A percentile compares a stretch with the other conserved stretches of the same genome.
These are phyloP conservation scores for Pararge aegeria DNA, from an alignment of 1,140 invertebrate species.

Conservation along the genomic window DNA sequence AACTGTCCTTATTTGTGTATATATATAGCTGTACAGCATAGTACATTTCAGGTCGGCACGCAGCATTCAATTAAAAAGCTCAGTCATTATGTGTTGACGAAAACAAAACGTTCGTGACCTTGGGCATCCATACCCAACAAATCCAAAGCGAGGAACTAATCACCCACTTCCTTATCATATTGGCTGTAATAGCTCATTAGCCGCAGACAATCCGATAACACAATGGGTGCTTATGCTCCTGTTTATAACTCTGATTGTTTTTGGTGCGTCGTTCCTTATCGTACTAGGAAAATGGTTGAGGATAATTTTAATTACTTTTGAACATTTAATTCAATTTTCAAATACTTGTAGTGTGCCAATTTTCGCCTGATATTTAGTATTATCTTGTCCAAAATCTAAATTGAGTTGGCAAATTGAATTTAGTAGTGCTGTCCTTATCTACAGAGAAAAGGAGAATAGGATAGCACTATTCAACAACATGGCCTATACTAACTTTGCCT, in stretches of 20 bases:
- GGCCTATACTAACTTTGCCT: too few relatives aligned
- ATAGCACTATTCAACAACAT: too few relatives aligned
- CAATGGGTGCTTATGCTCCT: conserved; percentile 26
- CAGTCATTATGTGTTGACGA: not conserved
- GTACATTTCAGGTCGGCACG: too few relatives aligned
- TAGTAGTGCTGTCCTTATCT: too few relatives aligned
- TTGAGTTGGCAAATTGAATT: too few relatives aligned
- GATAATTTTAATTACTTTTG: not conserved
- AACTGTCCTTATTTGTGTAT: too few relatives aligned
- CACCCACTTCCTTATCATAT: conserved; percentile 19
- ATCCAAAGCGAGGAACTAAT: conserved; percentile 3
- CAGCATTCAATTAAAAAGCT: not conserved
- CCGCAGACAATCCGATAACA: conserved; percentile 12
- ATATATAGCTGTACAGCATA: too few relatives aligned
- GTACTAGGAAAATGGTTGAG: not conserved
- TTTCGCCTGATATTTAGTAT: too few relatives aligned
- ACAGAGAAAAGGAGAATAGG: too few relatives aligned
- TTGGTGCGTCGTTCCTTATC: conserved; percentile 6
- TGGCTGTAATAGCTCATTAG: conserved; percentile 24
- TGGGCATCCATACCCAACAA: not conserved
- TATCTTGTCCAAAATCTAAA: too few relatives aligned
- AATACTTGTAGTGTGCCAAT: too few relatives aligned
- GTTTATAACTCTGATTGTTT: conserved; percentile 13
- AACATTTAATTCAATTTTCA: too few relatives aligned
- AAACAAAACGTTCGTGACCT: not conserved